Evolutionary conservation across 2,888 invertebrate species (phyloP), one percentile per base, ranked within the genome.

Genomic region (Perdita meconis): DNA sequence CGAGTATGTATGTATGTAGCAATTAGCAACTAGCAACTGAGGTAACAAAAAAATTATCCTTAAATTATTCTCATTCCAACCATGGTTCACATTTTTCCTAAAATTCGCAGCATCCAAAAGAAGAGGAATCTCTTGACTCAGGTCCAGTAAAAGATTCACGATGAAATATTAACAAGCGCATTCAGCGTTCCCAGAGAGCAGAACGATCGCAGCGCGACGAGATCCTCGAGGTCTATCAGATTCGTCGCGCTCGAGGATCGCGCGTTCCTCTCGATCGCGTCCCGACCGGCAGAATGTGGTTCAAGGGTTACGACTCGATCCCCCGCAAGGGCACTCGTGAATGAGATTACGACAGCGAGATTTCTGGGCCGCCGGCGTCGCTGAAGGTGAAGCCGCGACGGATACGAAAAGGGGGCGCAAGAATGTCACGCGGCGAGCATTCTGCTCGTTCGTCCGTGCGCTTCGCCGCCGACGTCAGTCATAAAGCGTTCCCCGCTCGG

Each of bases 341-440:
- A 34, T 61, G 47, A 50, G 50, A 63, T 63, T 50, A 51, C 36
- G 50, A 61, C 8, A 50, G 50, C 38, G 50, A 24, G 61, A 63
- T 38, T 59, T 24, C 50, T 38, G 50, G 16, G 24, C 38, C 24
- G 38, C 59, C 36, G 50, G 36, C 47, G 50, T 50, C 50, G 50
- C 50, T 38, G 16, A 38, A 63, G 16, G 24, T 12, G 40, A 8
- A 30, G 16, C 4, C 30, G 13, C n/a, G 53, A 19, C 73, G 83
- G 72, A 84, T 67, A 72, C 64, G 71, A 60, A n/a, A n/a, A n/a
- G n/a, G 56, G 42, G 68, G 56, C 16, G 22, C 70, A 71, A 64
- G 73, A 67, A 74, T 82, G 85, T 77, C 73, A 74, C 76, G 71
- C 71, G 85, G 67, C 59, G 59, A 61, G 65, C 74, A 70, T 85